Percentiles rank a stretch among this genome's conserved stretches.
phyloP scores from a whole-genome alignment of 2,888 invertebrate species.

The Plemyria rubiginata region DNA sequence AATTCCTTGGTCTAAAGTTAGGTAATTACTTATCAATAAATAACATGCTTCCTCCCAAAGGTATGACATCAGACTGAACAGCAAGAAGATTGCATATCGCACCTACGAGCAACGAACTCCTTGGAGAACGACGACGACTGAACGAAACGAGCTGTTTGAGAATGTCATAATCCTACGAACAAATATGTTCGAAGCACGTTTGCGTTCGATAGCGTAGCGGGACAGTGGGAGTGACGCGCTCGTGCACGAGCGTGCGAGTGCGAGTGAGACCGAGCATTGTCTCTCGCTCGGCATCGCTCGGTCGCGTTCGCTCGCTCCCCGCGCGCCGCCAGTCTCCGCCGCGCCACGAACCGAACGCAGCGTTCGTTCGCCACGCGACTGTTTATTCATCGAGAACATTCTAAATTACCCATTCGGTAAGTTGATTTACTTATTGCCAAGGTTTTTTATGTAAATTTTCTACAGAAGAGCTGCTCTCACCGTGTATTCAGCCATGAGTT shows the following conservation, averaged over 20 bases:
- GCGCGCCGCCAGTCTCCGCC: conserved; percentile 40
- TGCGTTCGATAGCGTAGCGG: background rate
- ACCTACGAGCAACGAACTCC: background rate
- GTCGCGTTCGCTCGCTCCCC: conserved; percentile 8
- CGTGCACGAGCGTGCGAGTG: conserved; percentile 27
- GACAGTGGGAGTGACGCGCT: background rate
- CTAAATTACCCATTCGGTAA: conserved; percentile 9
- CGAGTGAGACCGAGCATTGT: conserved; percentile 38
- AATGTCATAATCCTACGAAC: background rate
- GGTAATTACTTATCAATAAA: too few relatives aligned
- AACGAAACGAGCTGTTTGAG: background rate
- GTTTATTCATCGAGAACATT: conserved; percentile 37
- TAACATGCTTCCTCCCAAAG: too few relatives aligned
- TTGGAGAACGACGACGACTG: background rate
- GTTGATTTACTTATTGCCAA: background rate
- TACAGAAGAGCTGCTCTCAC: background rate
- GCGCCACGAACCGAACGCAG: conserved; percentile 45
- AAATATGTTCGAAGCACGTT: background rate
- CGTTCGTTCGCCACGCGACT: conserved; percentile 52
- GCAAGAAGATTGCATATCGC: background rate
- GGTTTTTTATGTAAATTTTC: background rate
- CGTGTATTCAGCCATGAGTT: background rate
- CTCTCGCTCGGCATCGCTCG: conserved; percentile 17
- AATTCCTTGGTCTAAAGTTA: too few relatives aligned
- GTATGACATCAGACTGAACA: background rate